Evolutionary conservation across 2,888 invertebrate genomes (phyloP).

Genomic region (Dioctria rufipes): DNA sequence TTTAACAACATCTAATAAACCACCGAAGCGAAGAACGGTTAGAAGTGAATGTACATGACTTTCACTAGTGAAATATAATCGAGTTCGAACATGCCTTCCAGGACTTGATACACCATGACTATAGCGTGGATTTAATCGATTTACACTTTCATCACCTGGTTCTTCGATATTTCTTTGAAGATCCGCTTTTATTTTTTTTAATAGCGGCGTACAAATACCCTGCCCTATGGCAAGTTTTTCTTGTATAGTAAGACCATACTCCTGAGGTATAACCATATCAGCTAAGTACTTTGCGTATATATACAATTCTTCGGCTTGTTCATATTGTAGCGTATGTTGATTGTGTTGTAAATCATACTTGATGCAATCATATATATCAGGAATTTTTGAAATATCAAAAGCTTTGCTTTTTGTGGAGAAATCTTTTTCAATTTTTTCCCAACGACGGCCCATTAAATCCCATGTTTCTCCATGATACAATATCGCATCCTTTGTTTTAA

Average conservation of each 20-base stretch:
- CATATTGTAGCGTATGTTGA: conserved; percentile 93
- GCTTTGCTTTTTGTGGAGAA: conserved; percentile 93
- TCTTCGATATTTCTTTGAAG: conserved; percentile 94
- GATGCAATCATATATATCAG: conserved; percentile 99
- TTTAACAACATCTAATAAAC: conserved; percentile 86
- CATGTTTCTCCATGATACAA: conserved; percentile 99
- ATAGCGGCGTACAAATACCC: conserved; percentile 95
- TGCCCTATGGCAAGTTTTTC: conserved; percentile 98
- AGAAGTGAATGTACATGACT: conserved; percentile 98
- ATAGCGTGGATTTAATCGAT: conserved; percentile 96
- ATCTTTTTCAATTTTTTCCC: conserved; percentile 99
- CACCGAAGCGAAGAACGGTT: conserved; percentile 94
- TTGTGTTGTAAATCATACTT: conserved; percentile 99
- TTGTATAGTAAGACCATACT: conserved; percentile 95
- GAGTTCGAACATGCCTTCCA: conserved; percentile 96
- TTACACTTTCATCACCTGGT: conserved; percentile 94
- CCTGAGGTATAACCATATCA: conserved; percentile 99
- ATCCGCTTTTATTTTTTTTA: conserved; percentile 96
- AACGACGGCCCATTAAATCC: conserved; percentile 97
- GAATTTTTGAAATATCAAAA: conserved; percentile 98
- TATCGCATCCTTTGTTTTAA: conserved; percentile 92
- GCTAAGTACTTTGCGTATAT: conserved; percentile 97
- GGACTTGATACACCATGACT: conserved; percentile 99
- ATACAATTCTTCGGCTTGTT: conserved; percentile 93
- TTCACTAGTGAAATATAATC: conserved; percentile 99